Base-by-base conservation (phyloP, 2,797 vertebrate genomes). In the Sebastiscus albofasciatus region DNA sequence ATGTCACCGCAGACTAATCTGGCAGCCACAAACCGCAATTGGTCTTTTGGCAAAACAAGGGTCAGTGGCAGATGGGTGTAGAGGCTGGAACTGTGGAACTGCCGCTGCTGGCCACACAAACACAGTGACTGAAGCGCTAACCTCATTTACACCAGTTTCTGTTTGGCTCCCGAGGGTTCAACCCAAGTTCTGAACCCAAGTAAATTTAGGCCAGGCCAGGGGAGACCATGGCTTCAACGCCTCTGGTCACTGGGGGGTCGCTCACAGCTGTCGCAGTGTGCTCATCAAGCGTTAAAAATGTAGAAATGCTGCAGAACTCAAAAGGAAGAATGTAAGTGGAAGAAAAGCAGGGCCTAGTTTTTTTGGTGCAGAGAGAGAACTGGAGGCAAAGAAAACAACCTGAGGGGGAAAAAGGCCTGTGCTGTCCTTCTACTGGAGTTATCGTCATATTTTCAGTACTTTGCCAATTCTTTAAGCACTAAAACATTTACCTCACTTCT, bases 1-100 rank as follows among this genome's bases (percentile, higher is more conserved):
- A 89, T 91, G 91, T 91, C 90, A 90, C 84, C 75, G 46, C 83
- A 62, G 75, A 85, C 80, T 83, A 89, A 91, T 93, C 92, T 89
- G 88, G 84, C 80, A 77, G 83, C 77, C 73, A 22, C 90, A 78
- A 83, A 88, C 72, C 7, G 46, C 83, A 87, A 91, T 90, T 83
- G 81, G 75, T 83, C 86, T 93, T 93, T 90, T 92, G 89, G 89
- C 87, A 89, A 80, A 91, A 79, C 77, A 54, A 71, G 83, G 89
- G 90, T 87, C 90, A 85, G 79, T 33, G 71, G 80, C 91, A 93
- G 90, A 92, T 91, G 91, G 89, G 77, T 55, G 16, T 36, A 18
- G 77, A 81, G 14, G 80, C 85, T 87, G 81, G 65, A 87, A 77
- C 49, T 68, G 86, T 49, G 59, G 68, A 79, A 73, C 29, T 77